These are phyloP conservation scores for Eunapius fragilis DNA, from an alignment of 37 sponge, comb jelly and placozoan genomes.

Conservation along the genomic window DNA sequence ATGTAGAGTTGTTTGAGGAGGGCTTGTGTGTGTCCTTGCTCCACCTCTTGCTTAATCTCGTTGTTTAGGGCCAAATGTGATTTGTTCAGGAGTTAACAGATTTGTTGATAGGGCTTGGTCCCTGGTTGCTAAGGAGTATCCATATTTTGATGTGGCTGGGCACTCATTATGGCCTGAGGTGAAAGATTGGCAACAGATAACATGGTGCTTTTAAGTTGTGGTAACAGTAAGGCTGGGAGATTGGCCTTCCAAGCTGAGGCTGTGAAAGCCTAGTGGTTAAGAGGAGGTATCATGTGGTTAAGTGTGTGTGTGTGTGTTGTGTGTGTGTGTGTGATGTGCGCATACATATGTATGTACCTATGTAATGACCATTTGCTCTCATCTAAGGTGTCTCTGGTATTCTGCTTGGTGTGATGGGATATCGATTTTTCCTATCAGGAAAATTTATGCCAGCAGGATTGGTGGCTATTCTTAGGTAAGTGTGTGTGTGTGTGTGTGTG, in stretches of 20 bases:
- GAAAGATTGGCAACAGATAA: background rate
- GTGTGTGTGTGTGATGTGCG: background rate
- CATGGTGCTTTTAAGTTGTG: background rate
- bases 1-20: background rate
- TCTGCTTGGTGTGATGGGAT: slow-evolving; percentile 70
- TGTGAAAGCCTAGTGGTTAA: no score
- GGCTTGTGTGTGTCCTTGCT: background rate
- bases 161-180: background rate
- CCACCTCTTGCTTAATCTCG: background rate
- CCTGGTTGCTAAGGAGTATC: background rate
- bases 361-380: background rate
- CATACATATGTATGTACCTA: background rate
- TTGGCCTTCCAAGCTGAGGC: background rate
- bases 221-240: background rate
- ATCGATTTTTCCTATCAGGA: slow-evolving; percentile 52
- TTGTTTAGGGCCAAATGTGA: background rate
- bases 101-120: background rate
- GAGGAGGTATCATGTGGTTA: background rate
- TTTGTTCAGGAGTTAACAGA: background rate
- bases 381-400: slow-evolving; percentile 46
- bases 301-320: background rate
- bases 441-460: slow-evolving; percentile 92
- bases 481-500: background rate
- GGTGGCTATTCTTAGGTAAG: slow-evolving; percentile 67
- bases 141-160: background rate